Base-by-base conservation (phyloP, 2,113 vertebrate genomes). In the Sorex fumeus region DNA sequence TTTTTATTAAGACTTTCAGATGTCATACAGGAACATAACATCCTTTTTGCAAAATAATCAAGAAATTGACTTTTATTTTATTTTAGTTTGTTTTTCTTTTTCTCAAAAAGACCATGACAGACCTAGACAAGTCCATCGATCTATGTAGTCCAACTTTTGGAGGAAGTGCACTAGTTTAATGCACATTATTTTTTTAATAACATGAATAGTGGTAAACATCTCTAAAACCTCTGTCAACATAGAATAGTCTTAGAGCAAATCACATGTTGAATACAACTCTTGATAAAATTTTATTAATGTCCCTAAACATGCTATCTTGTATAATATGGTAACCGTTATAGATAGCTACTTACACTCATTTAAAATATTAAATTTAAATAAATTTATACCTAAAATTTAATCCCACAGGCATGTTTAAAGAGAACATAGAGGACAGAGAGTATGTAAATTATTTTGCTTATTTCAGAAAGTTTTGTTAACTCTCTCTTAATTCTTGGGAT, bases 171-270 rank as follows among this genome's bases (percentile, higher is more conserved):
- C 90, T 88, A 74, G 32, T 76, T 60, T 71, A 75, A 71, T 30
- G 69, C n/a, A 45, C 23, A 40, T 12, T 25, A n/a, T 12, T 36
- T 83, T 93, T 70, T n/a, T 15, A 70, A 5, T 50, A 21, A 6
- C 15, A 50, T 81, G 45, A 32, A 16, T 79, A 40, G 72, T 25
- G 28, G n/a, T n/a, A 9, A 0, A 43, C 11, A 4, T 72, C 50
- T 87, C 74, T 32, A 62, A 84, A 21, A 53, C 18, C 40, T 64
- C 1, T 62, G 50, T 76, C 40, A 45, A 32, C 23, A 4, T 71
- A 11, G 25, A 64, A 50, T 21, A 43, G 21, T 53, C 70, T 34
- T 60, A 64, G 76, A 88, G 16, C 91, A 86, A 86, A 89, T 27
- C 36, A 69, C 57, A 4, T 0, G 3, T 36, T 64, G 0, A 28